Base-by-base conservation (phyloP, 2,113 vertebrate species). In the Phalacrocorax carbo region DNA sequence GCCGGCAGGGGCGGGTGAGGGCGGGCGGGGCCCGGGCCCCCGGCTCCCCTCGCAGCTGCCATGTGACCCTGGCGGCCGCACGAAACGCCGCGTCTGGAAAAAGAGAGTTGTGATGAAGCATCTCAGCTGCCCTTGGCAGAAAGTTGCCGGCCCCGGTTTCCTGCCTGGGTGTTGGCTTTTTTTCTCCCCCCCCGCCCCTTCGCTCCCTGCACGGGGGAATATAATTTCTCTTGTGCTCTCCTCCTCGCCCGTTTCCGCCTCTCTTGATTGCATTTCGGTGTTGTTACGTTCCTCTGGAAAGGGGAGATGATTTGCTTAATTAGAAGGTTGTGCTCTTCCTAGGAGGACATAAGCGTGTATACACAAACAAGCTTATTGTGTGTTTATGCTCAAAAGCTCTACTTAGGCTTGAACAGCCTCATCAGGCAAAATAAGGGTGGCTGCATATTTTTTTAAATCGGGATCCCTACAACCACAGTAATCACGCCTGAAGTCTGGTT, bases 21-120 rank as follows among this genome's bases (percentile, higher is more conserved):
- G 98, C 97, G 98, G 93, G 91, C 97, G 97, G 84, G 36, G 8
- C 98, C 98, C 97, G 97, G 97, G 97, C 97, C 97, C 30, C 38
- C 38, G 38, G 38, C 95, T 98, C 98, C 94, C 95, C 93, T 97
- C 93, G 97, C 98, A 98, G 98, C 98, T 98, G 98, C 98, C 97
- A 80, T 97, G 97, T 98, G 98, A 98, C 98, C 98, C 97, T 91
- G 94, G 92, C 88, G 96, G 98, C 98, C 98, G 95, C 97, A 93
- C 95, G 93, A 95, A 98, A 88, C 98, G 94, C 95, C 95, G 95
- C 96, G 98, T 97, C 97, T 97, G 97, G 90, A 86, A 86, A 87
- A 94, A 83, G 60, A 66, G 97, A 96, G 97, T 90, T 68, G 71
- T 75, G 97, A 81, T 93, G 97, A 97, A 97, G 93, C 86, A 64